phyloP scores from a whole-genome alignment of 2,888 invertebrate species.

The Ichneumon xanthorius region DNA sequence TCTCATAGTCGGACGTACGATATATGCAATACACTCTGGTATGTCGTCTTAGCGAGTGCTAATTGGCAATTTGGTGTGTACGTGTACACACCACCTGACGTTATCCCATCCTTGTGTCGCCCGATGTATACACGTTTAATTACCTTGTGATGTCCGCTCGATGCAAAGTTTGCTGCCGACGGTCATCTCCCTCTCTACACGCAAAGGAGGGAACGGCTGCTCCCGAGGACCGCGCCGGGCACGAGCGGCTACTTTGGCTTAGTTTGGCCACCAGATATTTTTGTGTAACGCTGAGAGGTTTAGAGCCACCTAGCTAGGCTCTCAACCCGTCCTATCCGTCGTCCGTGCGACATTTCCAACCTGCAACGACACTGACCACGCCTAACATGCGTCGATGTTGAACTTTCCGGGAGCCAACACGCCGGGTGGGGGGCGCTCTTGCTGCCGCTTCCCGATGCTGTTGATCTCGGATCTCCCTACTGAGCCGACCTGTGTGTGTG shows the following conservation, averaged over 20 bases:
- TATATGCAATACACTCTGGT: not conserved
- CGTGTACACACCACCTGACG: conserved; percentile 27
- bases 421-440: not conserved
- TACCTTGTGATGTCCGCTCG: conserved; percentile 40
- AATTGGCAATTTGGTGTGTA: conserved; percentile 60
- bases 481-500: too few relatives aligned
- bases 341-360: conserved; percentile 3
- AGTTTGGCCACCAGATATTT: conserved; percentile 41
- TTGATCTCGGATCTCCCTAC: conserved; percentile 1
- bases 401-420: conserved; percentile 36
- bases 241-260: conserved; percentile 2
- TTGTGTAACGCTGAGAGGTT: conserved; percentile 27
- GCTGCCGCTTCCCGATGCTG: not conserved
- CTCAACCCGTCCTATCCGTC: conserved; percentile 2
- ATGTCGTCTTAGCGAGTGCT: conserved; percentile 47
- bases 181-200: not conserved
- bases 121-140: conserved; percentile 52
- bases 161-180: conserved; percentile 27
- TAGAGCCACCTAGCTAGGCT: conserved; percentile 11
- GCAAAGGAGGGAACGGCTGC: conserved; percentile 17
- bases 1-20: not conserved
- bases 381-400: conserved; percentile 51
- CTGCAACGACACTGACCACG: conserved; percentile 58
- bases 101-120: conserved; percentile 6
- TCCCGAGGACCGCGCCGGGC: not conserved